phyloP scores from a whole-genome alignment of 2,888 invertebrate species.

The Epistrophella euchroma region DNA sequence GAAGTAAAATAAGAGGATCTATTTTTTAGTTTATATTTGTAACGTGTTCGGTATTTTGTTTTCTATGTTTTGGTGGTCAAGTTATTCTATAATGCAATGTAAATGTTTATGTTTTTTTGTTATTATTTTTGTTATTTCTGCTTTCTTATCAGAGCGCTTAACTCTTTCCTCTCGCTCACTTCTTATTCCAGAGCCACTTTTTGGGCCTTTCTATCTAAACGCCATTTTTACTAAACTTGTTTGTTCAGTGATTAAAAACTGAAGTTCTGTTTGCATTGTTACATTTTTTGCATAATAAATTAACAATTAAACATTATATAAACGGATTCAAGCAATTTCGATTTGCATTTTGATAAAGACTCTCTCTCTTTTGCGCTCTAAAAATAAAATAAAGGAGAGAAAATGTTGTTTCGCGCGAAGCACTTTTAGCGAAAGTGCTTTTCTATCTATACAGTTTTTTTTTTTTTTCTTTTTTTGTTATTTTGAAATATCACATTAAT shows the following conservation, averaged over 20 bases:
- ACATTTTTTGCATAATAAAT: neutral
- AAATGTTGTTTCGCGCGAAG: constrained; percentile 57
- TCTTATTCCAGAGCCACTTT: constrained; percentile 25
- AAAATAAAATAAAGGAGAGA: constrained; percentile 45
- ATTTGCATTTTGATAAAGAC: constrained; percentile 30
- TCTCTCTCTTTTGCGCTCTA: constrained; percentile 20
- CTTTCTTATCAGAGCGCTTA: constrained; percentile 48
- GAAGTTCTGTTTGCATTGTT: neutral
- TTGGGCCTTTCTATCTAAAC: neutral
- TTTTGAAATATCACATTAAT: constrained; percentile 73
- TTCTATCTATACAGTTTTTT: constrained; percentile 30
- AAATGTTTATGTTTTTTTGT: constrained; percentile 49
- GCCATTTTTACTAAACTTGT: neutral
- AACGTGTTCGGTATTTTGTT: constrained; percentile 51
- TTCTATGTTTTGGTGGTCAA: constrained; percentile 67
- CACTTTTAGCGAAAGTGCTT: constrained; percentile 70
- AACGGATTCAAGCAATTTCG: constrained; percentile 38
- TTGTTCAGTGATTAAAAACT: constrained; percentile 13
- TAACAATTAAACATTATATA: constrained; percentile 21
- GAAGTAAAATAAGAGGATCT: constrained; percentile 55
- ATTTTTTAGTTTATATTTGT: constrained; percentile 59
- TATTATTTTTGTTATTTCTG: constrained; percentile 9
- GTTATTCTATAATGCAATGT: constrained; percentile 60
- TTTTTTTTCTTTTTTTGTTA: constrained; percentile 38
- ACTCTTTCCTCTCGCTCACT: constrained; percentile 9